Base-by-base conservation (phyloP, 2,797 vertebrate genomes). In the Xenentodon cancila region DNA sequence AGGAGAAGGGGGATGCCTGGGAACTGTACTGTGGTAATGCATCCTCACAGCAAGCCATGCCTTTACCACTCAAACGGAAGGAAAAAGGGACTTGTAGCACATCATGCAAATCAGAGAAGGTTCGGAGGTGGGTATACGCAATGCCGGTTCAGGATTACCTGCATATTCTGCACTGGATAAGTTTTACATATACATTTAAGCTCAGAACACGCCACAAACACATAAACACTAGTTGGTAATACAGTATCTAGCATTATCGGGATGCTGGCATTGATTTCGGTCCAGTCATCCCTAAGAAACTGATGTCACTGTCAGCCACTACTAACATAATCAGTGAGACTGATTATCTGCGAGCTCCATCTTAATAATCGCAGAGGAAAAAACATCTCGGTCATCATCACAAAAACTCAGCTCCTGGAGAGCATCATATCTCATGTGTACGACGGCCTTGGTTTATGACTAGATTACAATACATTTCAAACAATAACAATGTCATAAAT, bases 341-440 rank as follows among this genome's bases (percentile, higher is more conserved):
- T 66, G 75, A 84, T 80, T 82, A 84, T 83, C 75, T 72, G 56
- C 53, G 30, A 6, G 22, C 71, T 56, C 59, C 73, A 79, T 85
- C 85, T 86, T 73, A 79, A 86, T 82, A 68, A 73, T 48, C 55
- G 62, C 16, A 59, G 18, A 67, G 54, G 64, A 61, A 81, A 63
- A 79, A 67, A 27, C 59, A 30, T 47, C 63, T 59, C 44, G 42
- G 56, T 68, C 64, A 11, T 77, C 61, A 59, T 2, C 59, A 53
- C 48, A 66, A 51, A 59, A 60, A 63, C 60, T 53, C 78, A 50
- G 59, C 53, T 54, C 55, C 54, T n/a, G 22, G 13, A 44, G 49
- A 20, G 27, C 30, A 64, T 75, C 52, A 58, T 53, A 48, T 63
- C 19, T 46, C 25, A 53, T 45, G 32, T 57, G 22, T 53, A 53